Evolutionary conservation across 2,888 invertebrate genomes (phyloP).

Genomic region (Phengaris arion): DNA sequence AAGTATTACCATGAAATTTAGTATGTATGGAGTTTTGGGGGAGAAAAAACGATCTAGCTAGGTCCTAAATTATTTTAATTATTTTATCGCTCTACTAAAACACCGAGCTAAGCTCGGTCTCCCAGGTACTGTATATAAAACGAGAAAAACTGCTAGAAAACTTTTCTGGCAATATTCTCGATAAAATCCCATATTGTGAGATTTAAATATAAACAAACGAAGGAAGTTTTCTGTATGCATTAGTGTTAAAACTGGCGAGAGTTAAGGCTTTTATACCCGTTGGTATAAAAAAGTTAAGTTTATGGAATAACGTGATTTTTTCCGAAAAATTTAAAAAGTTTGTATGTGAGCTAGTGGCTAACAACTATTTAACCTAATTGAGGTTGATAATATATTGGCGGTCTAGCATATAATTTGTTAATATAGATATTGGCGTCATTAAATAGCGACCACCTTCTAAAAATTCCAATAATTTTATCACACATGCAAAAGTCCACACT

Average conservation of each 20-base stretch:
- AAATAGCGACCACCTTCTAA: too few relatives aligned
- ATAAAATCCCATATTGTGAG: background rate
- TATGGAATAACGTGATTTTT: background rate
- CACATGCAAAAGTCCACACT: too few relatives aligned
- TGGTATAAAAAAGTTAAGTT: background rate
- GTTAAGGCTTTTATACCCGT: background rate
- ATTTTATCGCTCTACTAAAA: too few relatives aligned
- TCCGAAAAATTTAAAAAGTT: background rate
- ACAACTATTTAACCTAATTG: background rate
- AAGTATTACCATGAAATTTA: too few relatives aligned
- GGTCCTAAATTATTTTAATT: too few relatives aligned
- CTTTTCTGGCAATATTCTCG: background rate
- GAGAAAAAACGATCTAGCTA: too few relatives aligned
- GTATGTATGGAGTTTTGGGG: too few relatives aligned
- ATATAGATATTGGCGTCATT: too few relatives aligned
- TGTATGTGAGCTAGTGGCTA: too few relatives aligned
- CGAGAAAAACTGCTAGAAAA: background rate
- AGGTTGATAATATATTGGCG: background rate
- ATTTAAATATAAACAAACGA: background rate
- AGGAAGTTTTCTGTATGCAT: background rate
- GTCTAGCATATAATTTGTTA: background rate
- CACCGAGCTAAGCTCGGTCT: too few relatives aligned
- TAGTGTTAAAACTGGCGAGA: background rate
- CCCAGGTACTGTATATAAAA: background rate
- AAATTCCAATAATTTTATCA: too few relatives aligned